A percentile compares a stretch with the other conserved stretches of the same genome.
These are phyloP conservation scores for Hermaeophaga mercurialis DNA, from an alignment of 2,888 invertebrate species.

Conservation along the genomic window DNA sequence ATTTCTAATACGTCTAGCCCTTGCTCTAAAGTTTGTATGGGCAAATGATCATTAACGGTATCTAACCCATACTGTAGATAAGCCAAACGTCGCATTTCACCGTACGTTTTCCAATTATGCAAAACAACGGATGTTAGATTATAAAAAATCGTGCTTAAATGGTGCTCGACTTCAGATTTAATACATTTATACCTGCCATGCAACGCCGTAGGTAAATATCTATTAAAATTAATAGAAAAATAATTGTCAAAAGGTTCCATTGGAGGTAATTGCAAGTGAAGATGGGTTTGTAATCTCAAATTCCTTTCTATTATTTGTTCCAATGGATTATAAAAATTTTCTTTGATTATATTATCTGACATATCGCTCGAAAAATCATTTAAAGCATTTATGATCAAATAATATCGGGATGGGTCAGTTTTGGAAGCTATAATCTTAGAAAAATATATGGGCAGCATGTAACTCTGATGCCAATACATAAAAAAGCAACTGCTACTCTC, in stretches of 20 bases:
- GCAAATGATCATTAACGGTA: constrained; percentile 90
- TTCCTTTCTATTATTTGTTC: constrained; percentile 92
- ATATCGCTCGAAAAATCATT: constrained; percentile 43
- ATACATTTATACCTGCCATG: constrained; percentile 53
- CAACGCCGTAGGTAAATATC: constrained; percentile 51
- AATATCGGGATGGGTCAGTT: constrained; percentile 67
- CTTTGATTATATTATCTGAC: constrained; percentile 58
- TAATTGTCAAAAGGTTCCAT: constrained; percentile 53
- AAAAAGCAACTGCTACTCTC: constrained; percentile 75
- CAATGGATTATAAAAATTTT: constrained; percentile 69
- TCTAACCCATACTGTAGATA: constrained; percentile 78
- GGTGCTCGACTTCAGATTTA: constrained; percentile 74
- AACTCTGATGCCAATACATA: constrained; percentile 80
- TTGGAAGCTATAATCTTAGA: constrained; percentile 72
- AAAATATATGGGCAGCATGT: constrained; percentile 74
- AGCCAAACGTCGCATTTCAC: constrained; percentile 94
- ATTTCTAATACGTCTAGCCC: constrained; percentile 96
- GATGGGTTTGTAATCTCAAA: constrained; percentile 88
- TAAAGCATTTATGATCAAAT: constrained; percentile 53
- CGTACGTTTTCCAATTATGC: constrained; percentile 97
- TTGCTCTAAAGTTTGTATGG: constrained; percentile 96
- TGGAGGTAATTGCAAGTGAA: constrained; percentile 80
- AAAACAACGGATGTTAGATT: constrained; percentile 96
- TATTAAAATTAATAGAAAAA: constrained; percentile 49
- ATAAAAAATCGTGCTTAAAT: constrained; percentile 93